Percentiles rank a stretch among this genome's conserved stretches.
These are phyloP conservation scores for Apotomis betuletana DNA, from an alignment of 2,888 invertebrate species.

Conservation along the genomic window DNA sequence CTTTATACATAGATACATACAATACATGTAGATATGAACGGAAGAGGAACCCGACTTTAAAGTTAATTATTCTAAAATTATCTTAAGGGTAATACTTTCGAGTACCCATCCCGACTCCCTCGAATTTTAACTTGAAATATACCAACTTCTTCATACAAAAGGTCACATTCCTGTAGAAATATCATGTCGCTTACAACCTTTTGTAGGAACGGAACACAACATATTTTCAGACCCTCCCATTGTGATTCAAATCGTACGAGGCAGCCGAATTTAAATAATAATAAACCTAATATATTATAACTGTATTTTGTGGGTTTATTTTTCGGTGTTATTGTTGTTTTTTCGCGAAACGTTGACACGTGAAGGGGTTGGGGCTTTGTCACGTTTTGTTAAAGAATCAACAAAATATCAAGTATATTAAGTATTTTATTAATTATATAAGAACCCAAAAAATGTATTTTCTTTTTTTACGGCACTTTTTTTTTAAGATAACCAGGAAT, in stretches of 20 bases:
- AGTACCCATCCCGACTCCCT: slow-evolving; percentile 40
- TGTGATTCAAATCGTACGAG: slow-evolving; percentile 74
- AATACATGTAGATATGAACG: not conserved
- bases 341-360: slow-evolving; percentile 6
- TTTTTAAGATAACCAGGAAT: too few relatives aligned
- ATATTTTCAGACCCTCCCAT: slow-evolving; percentile 48
- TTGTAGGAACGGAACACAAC: not conserved
- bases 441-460: too few relatives aligned
- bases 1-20: not conserved
- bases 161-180: not conserved
- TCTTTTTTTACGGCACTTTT: too few relatives aligned
- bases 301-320: slow-evolving; percentile 35
- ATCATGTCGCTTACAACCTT: slow-evolving; percentile 1
- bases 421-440: too few relatives aligned
- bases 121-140: slow-evolving; percentile 39
- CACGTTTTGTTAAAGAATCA: not conserved
- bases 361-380: not conserved
- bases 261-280: slow-evolving; percentile 74
- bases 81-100: slow-evolving; percentile 35
- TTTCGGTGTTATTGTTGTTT: slow-evolving; percentile 22
- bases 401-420: too few relatives aligned
- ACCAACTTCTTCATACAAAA: slow-evolving; percentile 30
- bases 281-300: slow-evolving; percentile 52
- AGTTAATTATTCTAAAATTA: slow-evolving; percentile 33
- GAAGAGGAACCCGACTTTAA: slow-evolving; percentile 1